Evolutionary conservation across 1,140 invertebrate genomes (phyloP), one percentile per base, ranked within the genome.

Genomic region (Ooceraea biroi): DNA sequence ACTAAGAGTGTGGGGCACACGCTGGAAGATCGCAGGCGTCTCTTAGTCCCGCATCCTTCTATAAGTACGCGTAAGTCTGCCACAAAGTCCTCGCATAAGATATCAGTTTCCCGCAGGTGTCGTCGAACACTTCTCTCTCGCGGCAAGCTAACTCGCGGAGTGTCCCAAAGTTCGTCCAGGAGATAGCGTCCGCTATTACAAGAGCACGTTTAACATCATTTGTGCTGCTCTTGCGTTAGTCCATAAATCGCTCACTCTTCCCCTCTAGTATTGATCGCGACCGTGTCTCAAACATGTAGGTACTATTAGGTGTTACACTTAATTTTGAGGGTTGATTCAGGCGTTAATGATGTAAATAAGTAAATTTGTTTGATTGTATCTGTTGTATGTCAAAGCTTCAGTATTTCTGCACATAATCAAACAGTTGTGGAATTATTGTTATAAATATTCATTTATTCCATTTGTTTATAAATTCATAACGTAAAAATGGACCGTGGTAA

Each of bases 61-160:
- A 25, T 57, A 78, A 77, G 48, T 66, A 77, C 27, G 14, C 46
- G 30, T 78, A 78, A 78, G 30, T 68, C 30, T 30, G 11, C 22
- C 44, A 19, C n/a, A 44, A 66, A 78, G 74, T 57, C 17, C 22
- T 68, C 19, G 74, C 30, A 27, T 78, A 78, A 78, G 63, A 78
- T 78, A 78, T 78, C 74, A 78, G 74, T 68, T 44, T 55, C 74
- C 41, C 30, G 36, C 74, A 78, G 63, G 48, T 77, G 61, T 77
- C 68, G 50, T 52, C 57, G 65, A 71, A 69, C 46, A 50, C 65
- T 52, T 52, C 57, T 22, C 63, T 71, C 14, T 71, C 19, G 12
- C 46, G 17, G 27, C 8, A 50, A 76, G 65, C 48, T 55, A 55
- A 36, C 58, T 65, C 12, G 14, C 22, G 58, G n/a, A 12, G 25